Evolutionary conservation across 2,113 vertebrate species (phyloP), one percentile per base, ranked within the genome.

Genomic region (Leucoraja erinaceus): DNA sequence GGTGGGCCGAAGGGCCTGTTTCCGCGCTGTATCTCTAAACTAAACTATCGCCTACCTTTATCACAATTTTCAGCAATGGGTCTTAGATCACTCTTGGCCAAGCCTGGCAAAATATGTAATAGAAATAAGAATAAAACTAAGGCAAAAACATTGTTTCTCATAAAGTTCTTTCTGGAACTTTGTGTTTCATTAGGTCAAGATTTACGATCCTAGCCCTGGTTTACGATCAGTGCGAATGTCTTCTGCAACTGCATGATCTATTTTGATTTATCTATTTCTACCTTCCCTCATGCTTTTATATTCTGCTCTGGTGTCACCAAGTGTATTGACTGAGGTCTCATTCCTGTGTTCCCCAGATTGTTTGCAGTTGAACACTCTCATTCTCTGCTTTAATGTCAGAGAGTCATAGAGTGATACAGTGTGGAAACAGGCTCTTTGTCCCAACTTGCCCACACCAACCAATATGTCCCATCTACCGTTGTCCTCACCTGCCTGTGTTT

Each of bases 191-290:
- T 16, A 63, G 83, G 83, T 72, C 11, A 63, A 31, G 59, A 86
- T 86, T 86, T 63, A 86, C 28, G 33, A 61, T 86, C 56, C 83
- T 61, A 61, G 83, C 28, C 28, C 25, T 86, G 83, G 83, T 86
- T 61, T 86, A 63, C 18, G 83, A 86, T 61, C 59, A 86, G 56
- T 63, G 59, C 12, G 38, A 81, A 81, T 54, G 4, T 20, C 38
- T 54, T 81, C 47, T 54, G 18, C 16, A n/a, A 31, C 56, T 31
- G 11, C 25, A 31, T 84, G 54, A 28, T 84, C 54, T 84, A 25
- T n/a, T 28, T n/a, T 84, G 81, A 61, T 86, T 25, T 61, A 59
- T 61, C 28, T 16, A 31, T 63, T 86, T 86, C 11, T 61, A n/a
- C 4, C 61, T 86, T 56, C 38, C 4, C 25, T 28, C 2, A 56